Evolutionary conservation across 92 coral and sea anemone species (phyloP).

Genomic region (Virgularia gustaviana): DNA sequence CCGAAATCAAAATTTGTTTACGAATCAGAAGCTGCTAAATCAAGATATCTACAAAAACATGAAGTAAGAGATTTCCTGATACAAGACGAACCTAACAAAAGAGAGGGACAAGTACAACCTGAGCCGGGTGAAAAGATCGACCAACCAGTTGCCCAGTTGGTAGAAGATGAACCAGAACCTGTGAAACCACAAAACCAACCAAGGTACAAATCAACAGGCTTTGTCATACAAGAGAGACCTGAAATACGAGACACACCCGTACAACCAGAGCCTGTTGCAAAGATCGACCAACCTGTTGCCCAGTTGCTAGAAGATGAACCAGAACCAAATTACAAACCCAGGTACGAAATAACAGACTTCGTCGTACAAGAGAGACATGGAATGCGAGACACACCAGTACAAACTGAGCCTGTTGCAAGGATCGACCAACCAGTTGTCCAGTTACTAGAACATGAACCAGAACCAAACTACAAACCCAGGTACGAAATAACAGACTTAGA

Average conservation of each 20-base stretch:
- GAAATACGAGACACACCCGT: neutral
- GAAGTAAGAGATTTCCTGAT: neutral
- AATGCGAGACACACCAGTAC: too few species aligned
- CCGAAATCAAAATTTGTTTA: neutral
- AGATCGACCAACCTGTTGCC: neutral
- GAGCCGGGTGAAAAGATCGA: neutral
- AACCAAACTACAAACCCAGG: too few species aligned
- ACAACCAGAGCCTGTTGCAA: neutral
- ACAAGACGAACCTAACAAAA: neutral
- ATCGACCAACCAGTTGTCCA: too few species aligned
- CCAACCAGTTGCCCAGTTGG: too few species aligned
- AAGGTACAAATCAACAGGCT: neutral
- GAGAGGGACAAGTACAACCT: neutral
- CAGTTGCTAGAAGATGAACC: neutral
- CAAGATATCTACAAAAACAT: neutral
- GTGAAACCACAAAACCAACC: neutral
- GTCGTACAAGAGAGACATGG: too few species aligned
- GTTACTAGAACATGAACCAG: too few species aligned
- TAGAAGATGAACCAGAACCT: neutral
- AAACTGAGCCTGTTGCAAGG: too few species aligned
- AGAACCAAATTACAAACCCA: neutral
- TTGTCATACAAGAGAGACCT: slow-evolving; percentile 4
- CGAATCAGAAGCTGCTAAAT: neutral
- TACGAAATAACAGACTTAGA: too few species aligned
- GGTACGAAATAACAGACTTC: too few species aligned